A percentile compares a stretch with the other conserved stretches of the same genome.
Evolutionary conservation across 2,888 invertebrate genomes (phyloP).

Genomic region (Cerceris rybyensis): DNA sequence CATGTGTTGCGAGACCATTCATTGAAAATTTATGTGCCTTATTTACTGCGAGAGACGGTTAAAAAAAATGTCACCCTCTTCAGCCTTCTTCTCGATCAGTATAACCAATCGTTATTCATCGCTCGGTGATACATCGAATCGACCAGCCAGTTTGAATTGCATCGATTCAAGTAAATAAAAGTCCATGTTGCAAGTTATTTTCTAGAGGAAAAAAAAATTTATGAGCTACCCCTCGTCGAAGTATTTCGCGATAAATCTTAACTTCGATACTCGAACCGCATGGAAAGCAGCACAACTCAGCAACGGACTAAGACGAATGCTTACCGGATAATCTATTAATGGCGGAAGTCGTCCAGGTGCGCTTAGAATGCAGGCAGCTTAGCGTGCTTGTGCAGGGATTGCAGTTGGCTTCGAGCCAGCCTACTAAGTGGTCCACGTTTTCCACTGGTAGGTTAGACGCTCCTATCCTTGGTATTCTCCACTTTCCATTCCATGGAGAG

Average conservation of each 20-base stretch:
- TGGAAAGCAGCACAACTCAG: conserved; percentile 27
- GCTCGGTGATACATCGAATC: not conserved
- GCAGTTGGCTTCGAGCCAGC: conserved; percentile 73
- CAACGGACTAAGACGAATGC: conserved; percentile 62
- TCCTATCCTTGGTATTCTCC: conserved; percentile 9
- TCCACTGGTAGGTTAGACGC: conserved; percentile 43
- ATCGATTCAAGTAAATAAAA: too few relatives aligned
- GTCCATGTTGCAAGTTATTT: too few relatives aligned
- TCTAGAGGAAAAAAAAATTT: too few relatives aligned
- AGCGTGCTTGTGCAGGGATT: conserved; percentile 72
- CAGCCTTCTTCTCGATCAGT: conserved; percentile 12
- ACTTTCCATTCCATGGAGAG: conserved; percentile 16
- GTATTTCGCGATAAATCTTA: conserved; percentile 20
- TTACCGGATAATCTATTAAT: conserved; percentile 73
- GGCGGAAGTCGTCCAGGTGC: conserved; percentile 71
- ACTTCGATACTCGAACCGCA: conserved; percentile 12
- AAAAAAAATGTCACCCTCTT: conserved; percentile 4
- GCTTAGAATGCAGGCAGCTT: conserved; percentile 70
- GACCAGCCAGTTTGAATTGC: too few relatives aligned
- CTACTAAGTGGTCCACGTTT: conserved; percentile 72
- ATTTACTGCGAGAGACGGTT: conserved; percentile 12
- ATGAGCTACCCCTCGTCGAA: too few relatives aligned
- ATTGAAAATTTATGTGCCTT: conserved; percentile 53
- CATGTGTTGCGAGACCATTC: conserved; percentile 52
- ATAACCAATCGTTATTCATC: conserved; percentile 31